phyloP scores from a whole-genome alignment of 2,888 invertebrate genomes.

The Diarsia mendica region DNA sequence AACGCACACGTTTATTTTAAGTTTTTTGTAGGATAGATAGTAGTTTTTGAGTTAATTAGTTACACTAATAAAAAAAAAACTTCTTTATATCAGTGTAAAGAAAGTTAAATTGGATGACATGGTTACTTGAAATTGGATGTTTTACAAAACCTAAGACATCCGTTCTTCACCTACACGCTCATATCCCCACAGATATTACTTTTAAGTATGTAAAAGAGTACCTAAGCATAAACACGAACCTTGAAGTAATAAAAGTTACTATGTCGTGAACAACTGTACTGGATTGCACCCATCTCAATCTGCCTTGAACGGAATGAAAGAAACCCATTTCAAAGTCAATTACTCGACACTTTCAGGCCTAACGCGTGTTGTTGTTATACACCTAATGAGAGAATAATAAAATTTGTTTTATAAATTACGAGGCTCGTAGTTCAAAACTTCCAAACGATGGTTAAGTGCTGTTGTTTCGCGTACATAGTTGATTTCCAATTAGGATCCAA shows the following conservation, averaged over 20 bases:
- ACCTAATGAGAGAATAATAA: constrained; percentile 66
- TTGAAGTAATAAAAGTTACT: not conserved
- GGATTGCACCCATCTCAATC: constrained; percentile 19
- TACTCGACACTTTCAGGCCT: constrained; percentile 44
- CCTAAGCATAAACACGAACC: not conserved
- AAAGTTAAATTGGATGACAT: too few relatives aligned
- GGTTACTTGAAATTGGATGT: too few relatives aligned
- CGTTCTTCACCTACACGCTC: too few relatives aligned
- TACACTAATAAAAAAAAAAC: too few relatives aligned
- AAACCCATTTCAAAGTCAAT: constrained; percentile 54
- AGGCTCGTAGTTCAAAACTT: constrained; percentile 67
- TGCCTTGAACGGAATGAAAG: constrained; percentile 43
- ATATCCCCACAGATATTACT: too few relatives aligned
- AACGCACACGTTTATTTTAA: not conserved
- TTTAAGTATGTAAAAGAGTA: not conserved
- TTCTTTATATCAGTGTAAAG: too few relatives aligned
- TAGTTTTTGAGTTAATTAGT: too few relatives aligned
- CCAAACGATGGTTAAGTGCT: constrained; percentile 67
- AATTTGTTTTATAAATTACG: constrained; percentile 67
- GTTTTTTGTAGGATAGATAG: too few relatives aligned
- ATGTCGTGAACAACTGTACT: not conserved
- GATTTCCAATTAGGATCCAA: constrained; percentile 82
- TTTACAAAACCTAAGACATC: too few relatives aligned
- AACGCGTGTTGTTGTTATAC: constrained; percentile 59
- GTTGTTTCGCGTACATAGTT: constrained; percentile 78